Conservation (phyloP, 1,140 invertebrate genomes). For the Nylanderia fulva region DNA sequence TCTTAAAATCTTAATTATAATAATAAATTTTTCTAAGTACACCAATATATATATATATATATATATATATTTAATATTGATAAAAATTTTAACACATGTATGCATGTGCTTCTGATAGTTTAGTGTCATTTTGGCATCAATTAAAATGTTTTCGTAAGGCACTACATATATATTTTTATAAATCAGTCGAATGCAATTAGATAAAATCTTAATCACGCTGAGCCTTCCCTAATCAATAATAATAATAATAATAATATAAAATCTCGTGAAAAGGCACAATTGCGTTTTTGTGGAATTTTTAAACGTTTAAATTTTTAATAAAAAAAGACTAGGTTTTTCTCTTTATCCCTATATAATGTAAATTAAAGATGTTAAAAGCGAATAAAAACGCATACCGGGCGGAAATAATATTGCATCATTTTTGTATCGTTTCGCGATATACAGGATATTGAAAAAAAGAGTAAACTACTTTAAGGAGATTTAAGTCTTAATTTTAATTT, state of each 20-base stretch:
- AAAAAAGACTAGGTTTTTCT: constrained; percentile 60
- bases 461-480: no score
- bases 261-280: constrained; percentile 24
- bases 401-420: not conserved
- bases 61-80: constrained; percentile 54
- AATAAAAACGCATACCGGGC: constrained; percentile 25
- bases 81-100: constrained; percentile 23
- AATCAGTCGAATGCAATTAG: constrained; percentile 72
- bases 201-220: constrained; percentile 51
- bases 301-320: constrained; percentile 21
- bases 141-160: constrained; percentile 65
- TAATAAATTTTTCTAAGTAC: constrained; percentile 71
- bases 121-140: constrained; percentile 66
- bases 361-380: constrained; percentile 45
- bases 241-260: constrained; percentile 21
- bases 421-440: constrained; percentile 9
- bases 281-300: constrained; percentile 36
- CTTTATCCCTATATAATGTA: constrained; percentile 38
- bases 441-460: no score
- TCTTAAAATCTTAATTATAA: constrained; percentile 64
- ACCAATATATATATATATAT: constrained; percentile 57
- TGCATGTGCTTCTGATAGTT: constrained; percentile 45
- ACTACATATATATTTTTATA: constrained; percentile 68
- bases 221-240: not conserved
- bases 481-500: no score